phyloP scores from a whole-genome alignment of 2,888 invertebrate species.

The Drosophila paucipuncta region DNA sequence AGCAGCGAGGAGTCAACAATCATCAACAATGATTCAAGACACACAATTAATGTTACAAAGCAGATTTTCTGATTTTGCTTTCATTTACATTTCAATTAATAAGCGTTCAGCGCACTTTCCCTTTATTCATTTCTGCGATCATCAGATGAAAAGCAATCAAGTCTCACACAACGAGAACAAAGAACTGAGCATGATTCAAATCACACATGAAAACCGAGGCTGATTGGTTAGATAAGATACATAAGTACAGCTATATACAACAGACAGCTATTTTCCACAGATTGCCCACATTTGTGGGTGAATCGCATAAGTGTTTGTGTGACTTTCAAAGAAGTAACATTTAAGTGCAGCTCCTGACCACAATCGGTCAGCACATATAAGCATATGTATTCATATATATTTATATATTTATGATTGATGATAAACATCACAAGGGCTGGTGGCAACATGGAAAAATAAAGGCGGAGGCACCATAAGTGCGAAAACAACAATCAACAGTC shows the following conservation, averaged over 20 bases:
- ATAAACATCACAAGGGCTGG: constrained; percentile 5
- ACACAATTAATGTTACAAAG: background rate
- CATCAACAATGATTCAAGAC: background rate
- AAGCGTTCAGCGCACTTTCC: background rate
- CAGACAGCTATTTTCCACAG: background rate
- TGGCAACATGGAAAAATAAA: background rate
- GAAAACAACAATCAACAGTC: constrained; percentile 34
- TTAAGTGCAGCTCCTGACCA: background rate
- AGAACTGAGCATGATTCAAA: background rate
- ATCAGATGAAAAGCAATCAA: background rate
- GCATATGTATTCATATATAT: background rate
- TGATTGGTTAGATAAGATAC: background rate
- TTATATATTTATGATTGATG: background rate
- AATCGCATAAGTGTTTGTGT: background rate
- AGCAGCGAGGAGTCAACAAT: background rate
- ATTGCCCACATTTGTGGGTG: background rate
- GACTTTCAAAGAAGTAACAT: background rate
- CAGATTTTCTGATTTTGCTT: background rate
- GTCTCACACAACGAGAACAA: background rate
- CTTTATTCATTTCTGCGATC: background rate
- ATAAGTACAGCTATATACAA: background rate
- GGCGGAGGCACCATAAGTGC: constrained; percentile 1
- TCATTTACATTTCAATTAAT: background rate
- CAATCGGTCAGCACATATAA: background rate
- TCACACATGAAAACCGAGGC: background rate